phyloP scores from a whole-genome alignment of 2,113 vertebrate species.

The Daubentonia madagascariensis region DNA sequence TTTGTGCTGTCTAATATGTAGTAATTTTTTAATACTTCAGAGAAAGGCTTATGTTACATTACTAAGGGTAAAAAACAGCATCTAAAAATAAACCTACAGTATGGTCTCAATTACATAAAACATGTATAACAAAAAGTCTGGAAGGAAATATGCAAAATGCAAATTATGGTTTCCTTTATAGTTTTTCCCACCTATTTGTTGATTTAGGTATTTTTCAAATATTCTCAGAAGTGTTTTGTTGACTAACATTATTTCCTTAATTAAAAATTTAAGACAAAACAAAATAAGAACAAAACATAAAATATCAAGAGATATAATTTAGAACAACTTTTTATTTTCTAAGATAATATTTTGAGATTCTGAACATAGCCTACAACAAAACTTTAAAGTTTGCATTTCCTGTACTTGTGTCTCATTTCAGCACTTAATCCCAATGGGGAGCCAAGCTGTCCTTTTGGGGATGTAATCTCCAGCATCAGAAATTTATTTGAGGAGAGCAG shows the following conservation, averaged over 20 bases:
- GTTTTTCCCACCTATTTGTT: background rate
- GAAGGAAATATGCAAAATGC: background rate
- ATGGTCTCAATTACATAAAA: conserved; percentile 2
- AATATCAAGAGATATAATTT: background rate
- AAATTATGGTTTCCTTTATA: background rate
- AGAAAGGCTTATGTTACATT: background rate
- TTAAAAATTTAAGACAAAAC: background rate
- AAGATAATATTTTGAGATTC: background rate
- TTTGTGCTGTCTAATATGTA: background rate
- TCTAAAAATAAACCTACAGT: conserved; percentile 3
- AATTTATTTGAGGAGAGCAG: background rate
- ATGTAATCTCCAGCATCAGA: background rate
- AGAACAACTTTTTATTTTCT: conserved; percentile 7
- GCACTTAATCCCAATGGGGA: background rate
- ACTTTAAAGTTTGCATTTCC: background rate
- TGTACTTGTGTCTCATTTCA: background rate
- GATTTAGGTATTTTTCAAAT: conserved; percentile 6
- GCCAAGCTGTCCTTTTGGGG: background rate
- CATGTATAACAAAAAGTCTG: background rate
- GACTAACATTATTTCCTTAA: background rate
- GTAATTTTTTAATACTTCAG: background rate
- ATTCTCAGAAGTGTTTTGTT: background rate
- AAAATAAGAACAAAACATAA: background rate
- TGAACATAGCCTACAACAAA: background rate
- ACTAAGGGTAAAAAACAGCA: background rate